phyloP scores from a whole-genome alignment of 2,888 invertebrate species.

The Spisula subtruncata region DNA sequence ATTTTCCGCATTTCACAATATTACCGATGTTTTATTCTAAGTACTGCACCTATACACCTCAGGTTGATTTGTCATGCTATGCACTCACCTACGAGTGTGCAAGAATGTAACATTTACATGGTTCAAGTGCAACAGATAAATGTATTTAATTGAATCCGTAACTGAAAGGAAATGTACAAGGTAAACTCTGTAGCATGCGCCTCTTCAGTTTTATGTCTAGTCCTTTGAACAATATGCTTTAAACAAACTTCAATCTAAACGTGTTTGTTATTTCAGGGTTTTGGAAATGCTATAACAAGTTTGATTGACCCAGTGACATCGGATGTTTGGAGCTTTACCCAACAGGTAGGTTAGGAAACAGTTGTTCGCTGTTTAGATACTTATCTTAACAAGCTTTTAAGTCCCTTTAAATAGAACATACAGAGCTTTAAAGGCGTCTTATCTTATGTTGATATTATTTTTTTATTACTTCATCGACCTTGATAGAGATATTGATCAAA shows the following conservation, averaged over 20 bases:
- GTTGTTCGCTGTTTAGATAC: not conserved
- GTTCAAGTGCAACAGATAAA: not conserved
- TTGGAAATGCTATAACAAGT: conserved; percentile 74
- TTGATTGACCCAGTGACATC: conserved; percentile 74
- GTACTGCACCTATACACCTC: not conserved
- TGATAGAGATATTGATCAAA: not conserved
- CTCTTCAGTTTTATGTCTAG: not conserved
- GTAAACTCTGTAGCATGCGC: not conserved
- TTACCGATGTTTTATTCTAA: not conserved
- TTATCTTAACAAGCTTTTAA: not conserved
- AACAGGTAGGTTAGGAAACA: conserved; percentile 68
- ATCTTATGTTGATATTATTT: not conserved
- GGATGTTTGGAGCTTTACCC: conserved; percentile 75
- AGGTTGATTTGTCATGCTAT: not conserved
- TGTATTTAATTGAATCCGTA: not conserved
- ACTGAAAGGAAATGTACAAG: not conserved
- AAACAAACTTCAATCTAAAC: conserved; percentile 6
- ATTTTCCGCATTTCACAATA: no score
- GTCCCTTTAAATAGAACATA: not conserved
- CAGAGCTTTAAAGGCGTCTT: not conserved
- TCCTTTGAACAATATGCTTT: not conserved
- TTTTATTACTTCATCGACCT: not conserved
- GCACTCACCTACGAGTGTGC: not conserved
- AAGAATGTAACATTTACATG: not conserved
- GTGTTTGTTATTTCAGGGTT: conserved; percentile 54